phyloP scores from a whole-genome alignment of 2,113 vertebrate genomes.

The Ursus arctos region DNA sequence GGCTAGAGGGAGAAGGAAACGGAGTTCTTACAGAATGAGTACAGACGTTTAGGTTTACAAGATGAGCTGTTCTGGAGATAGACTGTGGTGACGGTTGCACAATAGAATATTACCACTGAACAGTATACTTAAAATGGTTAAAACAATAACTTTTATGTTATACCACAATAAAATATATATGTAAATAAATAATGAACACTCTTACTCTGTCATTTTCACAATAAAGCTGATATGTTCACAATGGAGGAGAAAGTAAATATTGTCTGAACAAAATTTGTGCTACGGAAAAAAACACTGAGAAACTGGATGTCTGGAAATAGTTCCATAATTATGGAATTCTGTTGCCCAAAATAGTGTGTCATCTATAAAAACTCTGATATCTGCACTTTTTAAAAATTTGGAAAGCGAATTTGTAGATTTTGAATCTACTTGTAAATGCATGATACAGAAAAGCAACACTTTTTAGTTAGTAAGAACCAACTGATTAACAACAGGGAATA shows the following conservation, averaged over 20 bases:
- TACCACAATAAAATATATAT: neutral
- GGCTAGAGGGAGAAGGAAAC: neutral
- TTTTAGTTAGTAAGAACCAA: neutral
- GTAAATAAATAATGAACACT: constrained; percentile 23
- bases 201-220: neutral
- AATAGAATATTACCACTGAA: neutral
- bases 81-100: neutral
- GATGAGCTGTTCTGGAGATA: neutral
- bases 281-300: neutral
- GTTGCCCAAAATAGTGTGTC: constrained; percentile 15
- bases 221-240: neutral
- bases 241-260: constrained; percentile 16
- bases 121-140: neutral
- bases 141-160: constrained; percentile 10
- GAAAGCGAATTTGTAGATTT: neutral
- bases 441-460: neutral
- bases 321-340: neutral
- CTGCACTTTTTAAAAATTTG: constrained; percentile 4
- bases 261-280: constrained; percentile 4
- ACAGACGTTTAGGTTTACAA: neutral
- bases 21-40: neutral
- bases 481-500: neutral
- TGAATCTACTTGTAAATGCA: neutral
- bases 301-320: neutral
- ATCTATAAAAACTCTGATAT: constrained; percentile 24